phyloP scores from a whole-genome alignment of 2,888 invertebrate species.

The Trachelus iudaicus region DNA sequence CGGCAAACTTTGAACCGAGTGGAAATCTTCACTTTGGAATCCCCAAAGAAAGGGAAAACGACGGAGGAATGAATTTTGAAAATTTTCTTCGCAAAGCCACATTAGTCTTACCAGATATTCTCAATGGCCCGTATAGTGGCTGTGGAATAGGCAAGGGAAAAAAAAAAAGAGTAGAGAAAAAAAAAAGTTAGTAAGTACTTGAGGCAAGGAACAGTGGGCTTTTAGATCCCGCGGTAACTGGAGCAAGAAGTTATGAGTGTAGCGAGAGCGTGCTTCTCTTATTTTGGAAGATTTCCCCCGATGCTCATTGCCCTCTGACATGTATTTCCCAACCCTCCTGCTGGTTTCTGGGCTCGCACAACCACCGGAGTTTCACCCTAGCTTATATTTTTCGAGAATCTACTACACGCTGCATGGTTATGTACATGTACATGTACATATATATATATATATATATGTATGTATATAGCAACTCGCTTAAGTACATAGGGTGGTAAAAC shows the following conservation, averaged over 20 bases:
- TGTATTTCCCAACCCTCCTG: not conserved
- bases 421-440: not conserved
- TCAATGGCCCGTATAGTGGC: not conserved
- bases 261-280: conserved; percentile 37
- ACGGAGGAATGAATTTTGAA: not conserved
- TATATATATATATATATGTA: not conserved
- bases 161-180: not conserved
- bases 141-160: not conserved
- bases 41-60: not conserved
- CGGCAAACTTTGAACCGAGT: not conserved
- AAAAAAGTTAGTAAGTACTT: not conserved
- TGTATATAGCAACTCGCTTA: not conserved
- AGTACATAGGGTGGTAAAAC: not conserved
- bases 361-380: not conserved
- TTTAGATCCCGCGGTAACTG: conserved; percentile 12
- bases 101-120: not conserved
- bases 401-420: not conserved
- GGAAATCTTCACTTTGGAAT: not conserved
- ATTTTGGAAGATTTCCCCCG: conserved; percentile 57
- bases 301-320: conserved; percentile 48
- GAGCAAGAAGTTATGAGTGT: conserved; percentile 6
- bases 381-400: not conserved
- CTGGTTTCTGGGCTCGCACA: not conserved
- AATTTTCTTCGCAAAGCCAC: not conserved
- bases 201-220: not conserved